phyloP scores from a whole-genome alignment of 2,113 vertebrate species.

The Elgaria multicarinata region DNA sequence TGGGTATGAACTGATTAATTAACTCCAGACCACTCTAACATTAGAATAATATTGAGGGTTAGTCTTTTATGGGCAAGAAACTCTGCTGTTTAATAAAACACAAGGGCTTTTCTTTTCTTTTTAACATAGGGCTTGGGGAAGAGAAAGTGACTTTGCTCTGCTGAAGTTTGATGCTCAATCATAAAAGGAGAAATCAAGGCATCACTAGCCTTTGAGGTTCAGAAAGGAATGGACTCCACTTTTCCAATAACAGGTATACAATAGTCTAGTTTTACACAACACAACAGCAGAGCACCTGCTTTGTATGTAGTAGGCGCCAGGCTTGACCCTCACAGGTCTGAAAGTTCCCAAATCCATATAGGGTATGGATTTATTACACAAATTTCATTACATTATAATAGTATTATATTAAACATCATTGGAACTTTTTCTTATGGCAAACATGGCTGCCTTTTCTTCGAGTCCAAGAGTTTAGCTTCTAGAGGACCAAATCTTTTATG shows the following conservation, averaged over 20 bases:
- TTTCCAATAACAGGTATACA: not conserved
- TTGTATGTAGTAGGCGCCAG: not conserved
- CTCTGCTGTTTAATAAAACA: constrained; percentile 48
- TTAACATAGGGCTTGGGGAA: constrained; percentile 29
- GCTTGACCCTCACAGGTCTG: not conserved
- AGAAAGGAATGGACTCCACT: not conserved
- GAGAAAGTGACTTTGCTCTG: not conserved
- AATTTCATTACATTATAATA: too few species aligned
- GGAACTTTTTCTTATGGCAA: too few species aligned
- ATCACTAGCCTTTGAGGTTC: fast-evolving
- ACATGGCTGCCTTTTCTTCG: too few species aligned
- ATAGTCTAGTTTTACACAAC: not conserved
- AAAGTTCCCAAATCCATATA: not conserved
- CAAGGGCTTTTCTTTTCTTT: constrained; percentile 5
- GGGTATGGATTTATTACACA: too few species aligned
- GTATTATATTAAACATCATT: too few species aligned
- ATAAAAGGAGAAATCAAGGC: not conserved
- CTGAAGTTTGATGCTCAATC: not conserved
- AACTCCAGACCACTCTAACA: constrained; percentile 44
- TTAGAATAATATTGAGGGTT: constrained; percentile 57
- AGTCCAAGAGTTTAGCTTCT: not conserved
- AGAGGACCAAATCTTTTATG: not conserved
- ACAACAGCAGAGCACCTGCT: not conserved
- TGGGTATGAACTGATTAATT: constrained; percentile 58
- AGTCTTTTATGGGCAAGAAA: constrained; percentile 27